Evolutionary conservation across 2,888 invertebrate genomes (phyloP).

Genomic region (Limnephilus lunatus): DNA sequence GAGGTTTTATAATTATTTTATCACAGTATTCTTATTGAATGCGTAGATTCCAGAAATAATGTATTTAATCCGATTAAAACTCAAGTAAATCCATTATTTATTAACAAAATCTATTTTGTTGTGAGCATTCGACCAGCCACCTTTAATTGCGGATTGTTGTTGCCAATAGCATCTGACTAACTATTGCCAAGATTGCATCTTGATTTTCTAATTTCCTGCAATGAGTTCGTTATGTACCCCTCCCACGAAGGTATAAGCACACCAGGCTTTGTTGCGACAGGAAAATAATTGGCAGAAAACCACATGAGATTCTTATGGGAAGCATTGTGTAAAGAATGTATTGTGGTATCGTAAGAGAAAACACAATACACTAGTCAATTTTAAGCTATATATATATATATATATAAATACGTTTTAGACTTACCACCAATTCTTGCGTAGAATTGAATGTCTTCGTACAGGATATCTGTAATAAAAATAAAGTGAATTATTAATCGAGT

Average conservation of each 20-base stretch:
- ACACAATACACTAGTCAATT: not conserved
- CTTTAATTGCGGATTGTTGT: not conserved
- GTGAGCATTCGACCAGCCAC: slow-evolving; percentile 27
- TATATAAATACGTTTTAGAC: not conserved
- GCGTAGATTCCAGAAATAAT: not conserved
- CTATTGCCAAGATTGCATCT: slow-evolving; percentile 57
- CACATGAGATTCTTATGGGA: not conserved
- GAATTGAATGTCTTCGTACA: not conserved
- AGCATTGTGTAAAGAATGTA: not conserved
- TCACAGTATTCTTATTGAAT: not conserved
- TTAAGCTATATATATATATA: not conserved
- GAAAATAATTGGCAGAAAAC: not conserved
- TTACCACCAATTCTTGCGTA: not conserved
- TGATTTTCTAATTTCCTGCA: slow-evolving; percentile 60
- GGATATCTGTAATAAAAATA: not conserved
- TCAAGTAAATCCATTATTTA: not conserved
- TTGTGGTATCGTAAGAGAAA: not conserved
- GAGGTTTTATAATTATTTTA: not conserved
- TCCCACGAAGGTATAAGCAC: not conserved
- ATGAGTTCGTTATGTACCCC: slow-evolving; percentile 53
- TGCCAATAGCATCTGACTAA: slow-evolving; percentile 36
- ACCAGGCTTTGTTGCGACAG: not conserved
- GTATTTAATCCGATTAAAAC: not conserved
- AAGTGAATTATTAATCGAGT: not conserved
- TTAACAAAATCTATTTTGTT: not conserved